Evolutionary conservation across 2,113 vertebrate species (phyloP), one percentile per base, ranked within the genome.

Genomic region (Mastomys natalensis): DNA sequence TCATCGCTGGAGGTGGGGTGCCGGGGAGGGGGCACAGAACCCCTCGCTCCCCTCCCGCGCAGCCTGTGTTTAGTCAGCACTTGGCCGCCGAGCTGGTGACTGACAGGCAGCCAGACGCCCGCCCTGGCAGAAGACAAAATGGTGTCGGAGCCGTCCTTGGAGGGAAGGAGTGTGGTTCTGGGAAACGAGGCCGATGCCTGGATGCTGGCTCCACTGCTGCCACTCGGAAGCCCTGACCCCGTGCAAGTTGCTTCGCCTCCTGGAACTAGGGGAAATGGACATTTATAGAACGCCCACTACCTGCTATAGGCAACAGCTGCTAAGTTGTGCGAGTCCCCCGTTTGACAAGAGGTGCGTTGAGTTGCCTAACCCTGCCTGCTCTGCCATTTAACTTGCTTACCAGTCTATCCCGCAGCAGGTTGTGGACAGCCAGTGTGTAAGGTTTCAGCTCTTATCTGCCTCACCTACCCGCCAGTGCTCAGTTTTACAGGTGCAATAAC

Each of bases 11-110:
- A 88, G 95, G 96, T 94, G 90, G 97, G 72, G 87, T 90, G 60
- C 85, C 53, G 90, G 72, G 95, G 93, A 90, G 95, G 97, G 97
- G 97, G 91, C 37, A 21, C 2, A 2, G 92, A 92, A 66, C 62
- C 96, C 55, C 15, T 89, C 0, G 13, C 97, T 95, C 97, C 96
- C 68, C 90, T 60, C 97, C 95, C 92, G 97, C 97, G 96, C 96
- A 55, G 87, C 98, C 98, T 95, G 92, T 95, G 92, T 98, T 97
- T 97, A 98, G 97, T 97, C 98, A 98, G 98, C 98, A 97, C 95
- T 98, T 97, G 98, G 98, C 98, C 93, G 97, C 96, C 66, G n/a
- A 93, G 85, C 97, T 26, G 7, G 95, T 98, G 98, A 97, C 97
- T 97, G 98, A 98, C 95, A 96, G 81, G 92, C 97, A 96, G 97